phyloP scores from a whole-genome alignment of 2,113 vertebrate genomes.

The Ctenodactylus gundi region DNA sequence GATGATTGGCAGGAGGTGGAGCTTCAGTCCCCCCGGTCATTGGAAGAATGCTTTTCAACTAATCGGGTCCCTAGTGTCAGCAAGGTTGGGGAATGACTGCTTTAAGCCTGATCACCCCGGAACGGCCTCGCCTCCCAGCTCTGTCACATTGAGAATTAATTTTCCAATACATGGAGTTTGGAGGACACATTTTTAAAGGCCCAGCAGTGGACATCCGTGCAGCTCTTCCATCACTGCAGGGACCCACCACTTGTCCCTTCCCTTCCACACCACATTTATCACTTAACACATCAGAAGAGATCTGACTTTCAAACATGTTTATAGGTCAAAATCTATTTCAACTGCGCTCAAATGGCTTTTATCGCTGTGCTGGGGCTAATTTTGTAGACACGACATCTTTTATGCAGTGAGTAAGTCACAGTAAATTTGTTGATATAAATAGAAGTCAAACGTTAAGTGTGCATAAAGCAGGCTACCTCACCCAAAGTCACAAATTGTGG shows the following conservation, averaged over 20 bases:
- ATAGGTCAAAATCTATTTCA: background rate
- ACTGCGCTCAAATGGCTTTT: background rate
- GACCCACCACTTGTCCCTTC: background rate
- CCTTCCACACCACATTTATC: background rate
- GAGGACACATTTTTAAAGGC: too few species aligned
- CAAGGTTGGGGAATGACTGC: too few species aligned
- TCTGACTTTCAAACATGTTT: background rate
- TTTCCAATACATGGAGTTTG: background rate
- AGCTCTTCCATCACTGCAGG: too few species aligned
- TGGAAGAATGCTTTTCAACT: too few species aligned
- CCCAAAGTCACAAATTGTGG: background rate
- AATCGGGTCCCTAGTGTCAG: too few species aligned
- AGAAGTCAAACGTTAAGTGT: background rate
- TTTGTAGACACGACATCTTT: background rate
- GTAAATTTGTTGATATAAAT: background rate
- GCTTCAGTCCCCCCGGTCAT: too few species aligned
- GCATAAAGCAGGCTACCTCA: background rate
- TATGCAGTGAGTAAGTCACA: background rate
- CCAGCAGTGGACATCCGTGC: too few species aligned
- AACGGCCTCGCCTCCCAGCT: background rate
- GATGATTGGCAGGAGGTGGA: too few species aligned
- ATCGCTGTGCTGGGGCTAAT: background rate
- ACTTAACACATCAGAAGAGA: background rate
- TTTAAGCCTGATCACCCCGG: too few species aligned
- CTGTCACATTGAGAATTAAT: background rate